phyloP scores from a whole-genome alignment of 2,113 vertebrate genomes.

The Hippocampus guttulatus region DNA sequence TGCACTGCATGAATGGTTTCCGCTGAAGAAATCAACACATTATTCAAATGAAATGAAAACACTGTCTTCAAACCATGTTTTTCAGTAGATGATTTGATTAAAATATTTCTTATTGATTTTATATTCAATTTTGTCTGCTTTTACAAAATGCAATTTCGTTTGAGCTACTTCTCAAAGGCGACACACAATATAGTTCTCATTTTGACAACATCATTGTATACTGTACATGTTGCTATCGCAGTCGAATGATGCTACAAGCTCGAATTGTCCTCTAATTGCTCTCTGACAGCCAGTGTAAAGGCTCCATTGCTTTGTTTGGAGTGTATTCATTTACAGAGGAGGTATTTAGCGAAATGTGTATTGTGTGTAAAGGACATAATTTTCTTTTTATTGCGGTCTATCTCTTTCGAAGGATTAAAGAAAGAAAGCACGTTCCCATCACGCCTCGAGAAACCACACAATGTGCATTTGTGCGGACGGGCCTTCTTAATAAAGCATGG shows the following conservation, averaged over 20 bases:
- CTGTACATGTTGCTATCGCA: too few species aligned
- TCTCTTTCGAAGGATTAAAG: not conserved
- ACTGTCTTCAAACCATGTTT: too few species aligned
- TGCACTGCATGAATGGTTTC: slow-evolving; percentile 84
- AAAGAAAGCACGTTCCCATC: slow-evolving; percentile 5
- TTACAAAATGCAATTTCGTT: too few species aligned
- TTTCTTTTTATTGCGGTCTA: not conserved
- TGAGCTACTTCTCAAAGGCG: too few species aligned
- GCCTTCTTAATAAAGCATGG: slow-evolving; percentile 33
- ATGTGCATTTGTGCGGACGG: slow-evolving; percentile 14
- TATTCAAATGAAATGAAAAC: too few species aligned
- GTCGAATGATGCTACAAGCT: too few species aligned
- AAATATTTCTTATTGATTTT: too few species aligned
- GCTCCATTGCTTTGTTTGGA: not conserved
- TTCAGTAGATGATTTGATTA: too few species aligned
- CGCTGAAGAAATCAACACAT: slow-evolving; percentile 48
- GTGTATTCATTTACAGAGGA: not conserved
- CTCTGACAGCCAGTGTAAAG: not conserved
- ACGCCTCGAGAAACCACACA: slow-evolving; percentile 2
- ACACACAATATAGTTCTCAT: too few species aligned
- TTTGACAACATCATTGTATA: too few species aligned
- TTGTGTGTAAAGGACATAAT: not conserved
- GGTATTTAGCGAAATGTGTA: not conserved
- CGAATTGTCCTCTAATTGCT: too few species aligned
- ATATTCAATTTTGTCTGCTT: too few species aligned